phyloP scores from a whole-genome alignment of 92 coral and sea anemone species.

The Paramuricea clavata region DNA sequence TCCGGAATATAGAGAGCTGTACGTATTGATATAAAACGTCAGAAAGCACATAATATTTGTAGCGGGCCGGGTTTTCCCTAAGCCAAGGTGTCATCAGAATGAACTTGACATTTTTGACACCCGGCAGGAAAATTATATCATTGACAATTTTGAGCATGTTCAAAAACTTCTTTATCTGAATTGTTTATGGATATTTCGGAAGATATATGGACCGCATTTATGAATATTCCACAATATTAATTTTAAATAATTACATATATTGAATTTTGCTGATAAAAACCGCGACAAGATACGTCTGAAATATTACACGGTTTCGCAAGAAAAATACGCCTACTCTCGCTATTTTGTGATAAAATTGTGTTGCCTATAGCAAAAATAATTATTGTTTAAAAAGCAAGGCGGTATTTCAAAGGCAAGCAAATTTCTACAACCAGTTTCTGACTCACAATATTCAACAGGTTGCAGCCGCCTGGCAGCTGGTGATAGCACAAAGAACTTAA shows the following conservation, averaged over 20 bases:
- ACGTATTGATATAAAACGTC: no score
- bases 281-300: background rate
- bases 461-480: slow-evolving; percentile 27
- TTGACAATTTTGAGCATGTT: background rate
- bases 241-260: background rate
- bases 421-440: background rate
- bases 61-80: background rate
- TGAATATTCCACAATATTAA: background rate
- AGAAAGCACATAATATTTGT: no score
- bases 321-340: background rate
- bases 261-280: background rate
- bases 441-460: slow-evolving; percentile 50
- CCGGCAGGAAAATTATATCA: no score
- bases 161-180: background rate
- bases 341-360: background rate
- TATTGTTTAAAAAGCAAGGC: slow-evolving; percentile 15
- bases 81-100: no score
- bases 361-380: background rate
- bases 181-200: background rate
- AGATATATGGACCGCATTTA: background rate
- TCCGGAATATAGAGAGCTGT: no score
- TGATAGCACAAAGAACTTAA: background rate
- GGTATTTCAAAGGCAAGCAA: slow-evolving; percentile 5
- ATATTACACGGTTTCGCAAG: background rate
- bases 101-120: no score